Conservation (phyloP, 2,888 invertebrate species). For the Cerceris ruficornis region DNA sequence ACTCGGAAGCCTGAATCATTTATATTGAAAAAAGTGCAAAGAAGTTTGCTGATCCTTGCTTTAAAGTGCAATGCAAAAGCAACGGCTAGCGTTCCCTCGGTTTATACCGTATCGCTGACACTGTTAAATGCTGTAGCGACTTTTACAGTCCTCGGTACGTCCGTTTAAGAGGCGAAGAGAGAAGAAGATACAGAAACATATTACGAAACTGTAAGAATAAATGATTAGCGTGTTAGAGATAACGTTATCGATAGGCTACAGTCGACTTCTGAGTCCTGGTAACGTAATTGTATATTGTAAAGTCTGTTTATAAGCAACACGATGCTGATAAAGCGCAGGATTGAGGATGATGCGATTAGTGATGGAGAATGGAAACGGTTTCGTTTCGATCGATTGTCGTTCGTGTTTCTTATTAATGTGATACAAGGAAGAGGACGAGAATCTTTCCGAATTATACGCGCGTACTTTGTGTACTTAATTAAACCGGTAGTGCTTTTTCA, state of each 20-base stretch:
- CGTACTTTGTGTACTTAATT: slow-evolving; percentile 15
- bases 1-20: no score
- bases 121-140: background rate
- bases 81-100: no score
- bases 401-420: slow-evolving; percentile 3
- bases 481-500: slow-evolving; percentile 49
- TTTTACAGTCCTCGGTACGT: background rate
- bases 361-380: background rate
- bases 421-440: background rate
- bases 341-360: background rate
- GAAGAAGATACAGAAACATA: background rate
- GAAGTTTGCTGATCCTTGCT: no score
- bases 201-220: slow-evolving; percentile 5
- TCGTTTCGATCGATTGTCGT: background rate
- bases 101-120: no score
- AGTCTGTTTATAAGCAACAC: slow-evolving; percentile 67
- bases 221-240: slow-evolving; percentile 17
- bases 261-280: slow-evolving; percentile 62
- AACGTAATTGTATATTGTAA: slow-evolving; percentile 52
- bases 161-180: background rate
- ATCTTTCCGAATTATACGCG: slow-evolving; percentile 23
- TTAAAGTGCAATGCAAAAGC: no score
- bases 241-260: slow-evolving; percentile 38
- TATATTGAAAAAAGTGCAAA: no score
- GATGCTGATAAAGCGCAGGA: slow-evolving; percentile 32